Evolutionary conservation across 2,797 vertebrate genomes (phyloP), one percentile per base, ranked within the genome.

Genomic region (Pyrocephalus nanus): DNA sequence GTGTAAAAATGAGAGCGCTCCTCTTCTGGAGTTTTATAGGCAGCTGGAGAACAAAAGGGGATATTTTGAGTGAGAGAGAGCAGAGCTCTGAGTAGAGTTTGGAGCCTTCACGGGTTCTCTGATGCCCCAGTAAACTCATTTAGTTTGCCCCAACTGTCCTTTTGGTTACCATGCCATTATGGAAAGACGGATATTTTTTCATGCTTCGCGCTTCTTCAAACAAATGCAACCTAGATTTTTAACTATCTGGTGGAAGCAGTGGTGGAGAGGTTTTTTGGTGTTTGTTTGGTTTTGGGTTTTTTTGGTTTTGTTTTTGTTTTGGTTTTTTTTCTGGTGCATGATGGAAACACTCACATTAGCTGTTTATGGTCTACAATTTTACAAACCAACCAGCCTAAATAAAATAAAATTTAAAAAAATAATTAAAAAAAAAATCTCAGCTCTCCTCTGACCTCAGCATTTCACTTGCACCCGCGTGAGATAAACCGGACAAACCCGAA

Each of bases 41-140:
- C 90, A 78, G 92, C 88, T 69, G 88, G 67, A 90, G 91, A 93
- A 91, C 85, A 95, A 89, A 84, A 94, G 86, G 48, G 64, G 60
- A 3, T 60, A 54, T 90, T 92, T 61, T 38, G 47, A 90, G 51
- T 23, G 66, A 84, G 48, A 4, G 48, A 79, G 60, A 88, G 22
- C 27, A 72, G 71, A 73, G 70, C 79, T 83, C 61, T 11, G 40
- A 75, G 86, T 9, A n/a, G 88, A 95, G 70, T 88, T 81, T 40
- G 70, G 65, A 81, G 62, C 43, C 76, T 88, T 62, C 72, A 81
- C 20, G 1, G 77, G 30, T 79, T 67, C 60, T 79, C 64, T 61
- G 80, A 15, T 79, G 81, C 5, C 6, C 25, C 42, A 32, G 34
- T 50, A 71, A 82, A 79, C 55, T 38, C n/a, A 70, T 79, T 67